These are phyloP conservation scores for Dryobotodes eremita DNA, from an alignment of 2,888 invertebrate genomes.

Conservation along the genomic window DNA sequence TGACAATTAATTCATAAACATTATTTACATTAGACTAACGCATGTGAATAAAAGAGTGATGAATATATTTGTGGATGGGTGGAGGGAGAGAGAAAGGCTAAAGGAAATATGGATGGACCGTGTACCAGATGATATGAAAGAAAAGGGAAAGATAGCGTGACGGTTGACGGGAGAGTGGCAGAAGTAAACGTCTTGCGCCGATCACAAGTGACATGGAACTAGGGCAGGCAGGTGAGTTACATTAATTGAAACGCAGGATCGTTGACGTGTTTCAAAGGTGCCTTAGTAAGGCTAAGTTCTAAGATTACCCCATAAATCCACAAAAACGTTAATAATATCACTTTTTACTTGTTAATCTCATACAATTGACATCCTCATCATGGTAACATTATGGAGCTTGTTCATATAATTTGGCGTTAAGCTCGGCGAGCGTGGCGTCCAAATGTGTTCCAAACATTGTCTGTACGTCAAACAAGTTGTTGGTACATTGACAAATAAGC, in stretches of 20 bases:
- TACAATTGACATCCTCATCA: conserved; percentile 8
- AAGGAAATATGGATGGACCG: not conserved
- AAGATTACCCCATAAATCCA: not conserved
- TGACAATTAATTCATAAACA: not conserved
- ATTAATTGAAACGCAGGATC: not conserved
- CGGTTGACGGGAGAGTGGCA: not conserved
- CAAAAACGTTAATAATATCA: not conserved
- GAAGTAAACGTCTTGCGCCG: not conserved
- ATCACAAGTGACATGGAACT: not conserved
- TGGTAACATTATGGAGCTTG: conserved; percentile 2
- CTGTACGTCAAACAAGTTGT: conserved; percentile 37
- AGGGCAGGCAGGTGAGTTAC: not conserved
- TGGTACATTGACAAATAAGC: conserved; percentile 22
- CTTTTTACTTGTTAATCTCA: not conserved
- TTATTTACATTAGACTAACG: not conserved
- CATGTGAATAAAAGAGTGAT: not conserved
- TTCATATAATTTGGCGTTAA: conserved; percentile 34
- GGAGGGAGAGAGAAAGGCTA: not conserved
- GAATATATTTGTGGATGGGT: not conserved
- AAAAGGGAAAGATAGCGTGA: not conserved
- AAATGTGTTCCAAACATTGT: conserved; percentile 20
- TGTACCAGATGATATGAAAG: not conserved
- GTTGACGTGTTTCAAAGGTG: conserved; percentile 2
- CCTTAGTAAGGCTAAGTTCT: not conserved
- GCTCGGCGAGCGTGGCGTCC: conserved; percentile 6